Percentiles rank a stretch among this genome's conserved stretches.
phyloP scores from a whole-genome alignment of 2,797 vertebrate species.

The Odontamblyopus rebecca region DNA sequence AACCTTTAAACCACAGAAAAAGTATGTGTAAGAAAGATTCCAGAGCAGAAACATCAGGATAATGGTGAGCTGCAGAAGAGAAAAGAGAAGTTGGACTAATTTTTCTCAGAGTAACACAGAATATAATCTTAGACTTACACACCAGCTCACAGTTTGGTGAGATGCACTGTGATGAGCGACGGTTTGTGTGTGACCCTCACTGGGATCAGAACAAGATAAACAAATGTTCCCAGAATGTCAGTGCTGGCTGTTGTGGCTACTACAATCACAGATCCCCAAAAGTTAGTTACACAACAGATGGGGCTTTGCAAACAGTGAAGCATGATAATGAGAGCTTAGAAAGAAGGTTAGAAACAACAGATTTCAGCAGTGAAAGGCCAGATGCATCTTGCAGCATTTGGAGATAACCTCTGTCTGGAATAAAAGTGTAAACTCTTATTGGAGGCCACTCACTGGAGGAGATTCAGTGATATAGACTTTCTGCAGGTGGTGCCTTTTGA shows the following conservation, averaged over 20 bases:
- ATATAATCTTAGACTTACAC: constrained; percentile 43
- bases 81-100: constrained; percentile 21
- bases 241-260: constrained; percentile 53
- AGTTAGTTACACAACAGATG: constrained; percentile 48
- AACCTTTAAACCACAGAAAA: constrained; percentile 24
- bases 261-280: constrained; percentile 28
- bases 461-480: constrained; percentile 7
- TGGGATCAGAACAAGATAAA: constrained; percentile 62
- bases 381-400: neutral
- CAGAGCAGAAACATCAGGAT: constrained; percentile 26
- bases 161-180: constrained; percentile 49
- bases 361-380: constrained; percentile 14
- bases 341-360: constrained; percentile 3
- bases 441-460: neutral
- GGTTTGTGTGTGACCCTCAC: constrained; percentile 40
- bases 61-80: constrained; percentile 29
- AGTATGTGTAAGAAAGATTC: neutral
- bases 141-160: constrained; percentile 50
- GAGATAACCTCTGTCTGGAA: neutral
- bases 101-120: neutral
- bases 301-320: neutral
- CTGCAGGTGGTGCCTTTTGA: constrained; percentile 30
- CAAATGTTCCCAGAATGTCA: constrained; percentile 51
- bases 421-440: neutral
- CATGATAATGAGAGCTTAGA: constrained; percentile 15